Conservation (phyloP, 2,113 vertebrate genomes). For the Thamnaconus septentrionalis region DNA sequence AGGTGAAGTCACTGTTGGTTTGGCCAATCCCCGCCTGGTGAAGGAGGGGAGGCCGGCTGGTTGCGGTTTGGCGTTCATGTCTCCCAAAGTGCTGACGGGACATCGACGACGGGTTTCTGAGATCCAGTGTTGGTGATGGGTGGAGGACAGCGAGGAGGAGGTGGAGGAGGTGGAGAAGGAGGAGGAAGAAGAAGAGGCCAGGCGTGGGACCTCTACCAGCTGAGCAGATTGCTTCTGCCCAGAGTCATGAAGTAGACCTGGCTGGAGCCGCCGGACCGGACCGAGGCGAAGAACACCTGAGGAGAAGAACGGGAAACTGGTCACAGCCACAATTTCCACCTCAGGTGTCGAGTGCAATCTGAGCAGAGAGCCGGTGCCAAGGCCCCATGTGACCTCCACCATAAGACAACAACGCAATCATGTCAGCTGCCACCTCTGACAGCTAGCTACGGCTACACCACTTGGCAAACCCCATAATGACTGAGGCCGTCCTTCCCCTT, state of each 20-base stretch:
- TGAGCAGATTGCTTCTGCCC: slow-evolving; percentile 97
- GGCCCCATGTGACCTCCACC: no score
- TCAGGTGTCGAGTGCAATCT: no score
- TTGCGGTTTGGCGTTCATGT: slow-evolving; percentile 46
- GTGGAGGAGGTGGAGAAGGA: slow-evolving; percentile 37
- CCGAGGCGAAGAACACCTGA: slow-evolving; percentile 97
- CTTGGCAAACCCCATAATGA: no score
- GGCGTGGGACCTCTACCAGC: slow-evolving; percentile 86
- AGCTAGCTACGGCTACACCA: no score
- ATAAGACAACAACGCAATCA: no score
- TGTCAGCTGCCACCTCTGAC: no score
- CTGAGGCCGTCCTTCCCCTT: no score
- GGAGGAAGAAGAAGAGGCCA: slow-evolving; percentile 27
- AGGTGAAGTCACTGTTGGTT: slow-evolving; percentile 7
- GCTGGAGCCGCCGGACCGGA: slow-evolving; percentile 96
- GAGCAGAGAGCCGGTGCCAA: no score
- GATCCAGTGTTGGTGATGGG: slow-evolving; percentile 71
- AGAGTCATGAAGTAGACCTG: slow-evolving; percentile 99
- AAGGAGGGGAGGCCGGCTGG: slow-evolving; percentile 11
- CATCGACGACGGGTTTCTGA: slow-evolving; percentile 55
- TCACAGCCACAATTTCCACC: no score
- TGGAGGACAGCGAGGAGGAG: slow-evolving; percentile 17
- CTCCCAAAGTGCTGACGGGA: slow-evolving; percentile 41
- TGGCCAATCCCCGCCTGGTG: no score
- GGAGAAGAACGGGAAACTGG: not conserved